Evolutionary conservation across 2,888 invertebrate species (phyloP).

Genomic region (Ethmia dodecea): DNA sequence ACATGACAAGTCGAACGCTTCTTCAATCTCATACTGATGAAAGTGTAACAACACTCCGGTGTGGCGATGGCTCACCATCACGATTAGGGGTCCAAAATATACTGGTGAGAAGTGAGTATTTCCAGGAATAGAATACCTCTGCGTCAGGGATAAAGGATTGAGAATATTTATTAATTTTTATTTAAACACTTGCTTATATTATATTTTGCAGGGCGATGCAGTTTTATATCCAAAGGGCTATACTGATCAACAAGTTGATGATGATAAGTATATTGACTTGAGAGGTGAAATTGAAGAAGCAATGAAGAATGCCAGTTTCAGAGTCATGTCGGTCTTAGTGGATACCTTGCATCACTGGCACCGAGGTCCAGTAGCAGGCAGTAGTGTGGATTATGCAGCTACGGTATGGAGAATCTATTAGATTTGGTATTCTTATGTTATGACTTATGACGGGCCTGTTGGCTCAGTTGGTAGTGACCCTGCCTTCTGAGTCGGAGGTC

Average conservation of each 20-base stretch:
- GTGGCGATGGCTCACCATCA: no score
- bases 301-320: slow-evolving; percentile 53
- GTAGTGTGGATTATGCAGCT: slow-evolving; percentile 61
- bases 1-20: no score
- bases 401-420: slow-evolving; percentile 30
- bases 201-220: slow-evolving; percentile 49
- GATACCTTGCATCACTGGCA: slow-evolving; percentile 56
- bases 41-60: no score
- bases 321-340: slow-evolving; percentile 35
- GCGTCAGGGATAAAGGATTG: no score
- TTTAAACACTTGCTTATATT: not conserved
- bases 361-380: slow-evolving; percentile 43
- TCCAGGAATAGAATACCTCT: no score
- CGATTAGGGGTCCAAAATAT: no score
- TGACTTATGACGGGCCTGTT: no score
- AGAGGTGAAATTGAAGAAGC: slow-evolving; percentile 56
- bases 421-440: not conserved
- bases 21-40: no score
- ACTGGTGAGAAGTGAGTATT: no score
- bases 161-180: no score
- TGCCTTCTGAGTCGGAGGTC: no score
- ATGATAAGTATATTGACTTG: slow-evolving; percentile 57
- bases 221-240: slow-evolving; percentile 58
- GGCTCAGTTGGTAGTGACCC: no score
- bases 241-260: slow-evolving; percentile 36